A percentile compares a stretch with the other conserved stretches of the same genome.
phyloP scores from a whole-genome alignment of 2,113 vertebrate genomes.

The Amphiprion percula region DNA sequence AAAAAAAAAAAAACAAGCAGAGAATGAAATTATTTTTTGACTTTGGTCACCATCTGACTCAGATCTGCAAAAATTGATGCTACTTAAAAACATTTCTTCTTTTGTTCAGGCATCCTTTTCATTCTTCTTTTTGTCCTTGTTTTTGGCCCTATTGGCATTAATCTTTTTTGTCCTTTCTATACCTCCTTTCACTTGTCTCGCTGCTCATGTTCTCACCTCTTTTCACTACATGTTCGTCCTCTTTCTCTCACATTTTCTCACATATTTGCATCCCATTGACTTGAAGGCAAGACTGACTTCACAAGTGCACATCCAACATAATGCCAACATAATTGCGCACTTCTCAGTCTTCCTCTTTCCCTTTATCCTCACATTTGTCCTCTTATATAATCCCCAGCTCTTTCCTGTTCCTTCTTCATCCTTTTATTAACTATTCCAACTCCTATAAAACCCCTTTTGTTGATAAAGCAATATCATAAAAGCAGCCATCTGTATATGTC shows the following conservation, averaged over 20 bases:
- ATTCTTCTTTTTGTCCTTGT: not conserved
- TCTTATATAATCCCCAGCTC: not conserved
- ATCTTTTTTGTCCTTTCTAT: not conserved
- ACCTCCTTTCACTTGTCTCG: no score
- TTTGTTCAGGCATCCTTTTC: not conserved
- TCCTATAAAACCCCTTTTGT: not conserved
- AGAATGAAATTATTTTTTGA: constrained; percentile 22
- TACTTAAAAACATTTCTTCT: not conserved
- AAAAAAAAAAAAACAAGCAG: constrained; percentile 10
- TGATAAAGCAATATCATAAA: not conserved
- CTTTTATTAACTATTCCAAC: not conserved
- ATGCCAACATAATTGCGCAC: not conserved
- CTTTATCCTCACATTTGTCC: not conserved
- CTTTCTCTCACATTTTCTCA: not conserved
- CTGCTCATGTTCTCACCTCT: not conserved
- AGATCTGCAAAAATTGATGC: not conserved
- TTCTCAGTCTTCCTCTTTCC: not conserved
- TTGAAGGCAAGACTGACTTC: not conserved
- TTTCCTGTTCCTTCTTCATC: not conserved
- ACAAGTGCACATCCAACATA: not conserved
- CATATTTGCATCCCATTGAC: not conserved
- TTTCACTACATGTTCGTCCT: no score
- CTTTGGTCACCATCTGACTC: not conserved
- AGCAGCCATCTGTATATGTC: no score
- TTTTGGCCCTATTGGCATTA: no score